These are phyloP conservation scores for Entelurus aequoreus DNA, from an alignment of 2,113 vertebrate genomes.

Conservation along the genomic window DNA sequence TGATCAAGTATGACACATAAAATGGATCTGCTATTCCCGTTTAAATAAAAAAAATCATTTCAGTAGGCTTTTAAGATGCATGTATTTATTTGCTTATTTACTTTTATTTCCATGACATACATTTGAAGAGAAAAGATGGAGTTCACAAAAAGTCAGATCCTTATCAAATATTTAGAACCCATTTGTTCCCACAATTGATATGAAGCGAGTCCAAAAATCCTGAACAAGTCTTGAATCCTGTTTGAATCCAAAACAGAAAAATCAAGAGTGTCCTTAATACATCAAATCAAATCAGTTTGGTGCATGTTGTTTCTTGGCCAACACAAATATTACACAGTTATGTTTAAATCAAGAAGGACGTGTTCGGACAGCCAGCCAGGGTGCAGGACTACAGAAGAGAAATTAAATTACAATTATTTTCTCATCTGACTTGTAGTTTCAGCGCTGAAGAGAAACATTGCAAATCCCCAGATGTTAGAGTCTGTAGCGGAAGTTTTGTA, in stretches of 20 bases:
- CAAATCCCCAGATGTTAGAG: conserved; percentile 20
- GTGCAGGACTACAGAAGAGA: conserved; percentile 52
- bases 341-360: conserved; percentile 66
- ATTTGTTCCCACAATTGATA: conserved; percentile 14
- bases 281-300: conserved; percentile 69
- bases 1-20: too few species aligned
- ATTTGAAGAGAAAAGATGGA: background rate
- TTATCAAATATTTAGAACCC: conserved; percentile 26
- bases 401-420: conserved; percentile 56
- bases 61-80: too few species aligned
- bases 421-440: conserved; percentile 44
- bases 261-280: conserved; percentile 64
- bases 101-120: background rate
- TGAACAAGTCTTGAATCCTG: conserved; percentile 32
- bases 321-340: conserved; percentile 66
- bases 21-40: too few species aligned
- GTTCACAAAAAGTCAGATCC: conserved; percentile 13
- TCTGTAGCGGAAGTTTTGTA: conserved; percentile 7
- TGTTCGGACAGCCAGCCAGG: conserved; percentile 57
- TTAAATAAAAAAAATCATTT: too few species aligned
- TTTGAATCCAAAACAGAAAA: conserved; percentile 54
- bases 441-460: conserved; percentile 45
- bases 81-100: too few species aligned
- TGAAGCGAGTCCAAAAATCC: conserved; percentile 23
- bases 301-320: conserved; percentile 60